Conservation (phyloP, 2,797 vertebrate genomes). For the Amphiprion clarkii region DNA sequence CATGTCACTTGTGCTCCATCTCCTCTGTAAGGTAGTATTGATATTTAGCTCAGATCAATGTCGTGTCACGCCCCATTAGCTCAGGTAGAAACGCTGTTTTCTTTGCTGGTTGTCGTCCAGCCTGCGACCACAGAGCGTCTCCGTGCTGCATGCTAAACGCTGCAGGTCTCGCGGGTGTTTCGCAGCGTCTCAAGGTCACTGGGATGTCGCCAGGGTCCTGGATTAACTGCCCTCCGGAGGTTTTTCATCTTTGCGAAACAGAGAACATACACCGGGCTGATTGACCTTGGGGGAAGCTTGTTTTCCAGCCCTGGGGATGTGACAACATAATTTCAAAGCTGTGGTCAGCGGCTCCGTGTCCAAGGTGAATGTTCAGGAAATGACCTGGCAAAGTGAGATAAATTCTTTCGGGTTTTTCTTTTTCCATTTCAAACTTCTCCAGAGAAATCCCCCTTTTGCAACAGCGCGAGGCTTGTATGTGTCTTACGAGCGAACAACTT, state of each 20-base stretch:
- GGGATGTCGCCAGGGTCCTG: constrained; percentile 56
- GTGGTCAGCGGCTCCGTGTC: constrained; percentile 55
- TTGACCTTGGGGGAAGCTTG: constrained; percentile 63
- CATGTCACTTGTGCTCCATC: constrained; percentile 33
- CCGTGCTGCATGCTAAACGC: constrained; percentile 51
- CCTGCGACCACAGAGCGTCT: constrained; percentile 12
- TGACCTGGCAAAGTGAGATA: constrained; percentile 66
- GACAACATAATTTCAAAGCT: constrained; percentile 57
- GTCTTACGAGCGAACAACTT: constrained; percentile 41
- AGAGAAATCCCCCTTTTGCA: constrained; percentile 30
- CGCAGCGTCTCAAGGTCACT: constrained; percentile 66
- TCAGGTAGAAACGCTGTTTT: constrained; percentile 46
- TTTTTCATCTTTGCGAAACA: constrained; percentile 66
- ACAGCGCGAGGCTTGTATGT: constrained; percentile 15
- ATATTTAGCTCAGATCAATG: constrained; percentile 63
- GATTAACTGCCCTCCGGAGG: constrained; percentile 70
- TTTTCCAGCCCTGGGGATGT: constrained; percentile 50
- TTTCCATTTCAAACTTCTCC: constrained; percentile 54
- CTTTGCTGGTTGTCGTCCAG: constrained; percentile 7
- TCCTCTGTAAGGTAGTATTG: constrained; percentile 50
- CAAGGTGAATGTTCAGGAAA: constrained; percentile 68
- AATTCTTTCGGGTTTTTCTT: constrained; percentile 45
- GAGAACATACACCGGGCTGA: constrained; percentile 47
- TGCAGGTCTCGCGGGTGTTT: constrained; percentile 44
- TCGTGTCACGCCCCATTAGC: constrained; percentile 57